These are phyloP conservation scores for Sminthurides aquaticus DNA, from an alignment of 2,888 invertebrate genomes.

Conservation along the genomic window DNA sequence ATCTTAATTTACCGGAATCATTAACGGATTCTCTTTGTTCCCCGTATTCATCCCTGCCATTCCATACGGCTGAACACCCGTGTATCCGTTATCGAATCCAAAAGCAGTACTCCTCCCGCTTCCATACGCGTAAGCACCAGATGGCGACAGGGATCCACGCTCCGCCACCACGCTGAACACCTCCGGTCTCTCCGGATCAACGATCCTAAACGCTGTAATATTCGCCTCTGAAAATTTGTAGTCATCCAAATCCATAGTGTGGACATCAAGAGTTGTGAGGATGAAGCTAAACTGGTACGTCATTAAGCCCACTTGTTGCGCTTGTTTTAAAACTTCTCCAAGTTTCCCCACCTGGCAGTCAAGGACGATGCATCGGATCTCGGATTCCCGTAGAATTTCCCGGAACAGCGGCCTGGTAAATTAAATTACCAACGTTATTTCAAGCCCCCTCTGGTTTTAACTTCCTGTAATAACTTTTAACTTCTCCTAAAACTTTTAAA, in stretches of 20 bases:
- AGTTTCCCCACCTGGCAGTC: slow-evolving; percentile 82
- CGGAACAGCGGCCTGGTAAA: slow-evolving; percentile 67
- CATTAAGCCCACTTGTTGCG: slow-evolving; percentile 94
- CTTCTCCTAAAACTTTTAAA: no score
- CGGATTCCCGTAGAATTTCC: slow-evolving; percentile 50
- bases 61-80: no score
- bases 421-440: slow-evolving; percentile 1
- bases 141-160: no score
- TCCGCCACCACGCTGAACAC: slow-evolving; percentile 69
- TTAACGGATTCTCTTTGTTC: no score
- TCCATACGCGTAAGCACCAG: no score
- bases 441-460: no score
- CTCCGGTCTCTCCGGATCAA: slow-evolving; percentile 74
- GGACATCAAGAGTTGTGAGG: slow-evolving; percentile 85
- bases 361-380: slow-evolving; percentile 78
- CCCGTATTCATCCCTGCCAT: no score
- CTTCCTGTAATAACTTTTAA: no score
- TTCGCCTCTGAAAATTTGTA: slow-evolving; percentile 93
- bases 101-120: no score
- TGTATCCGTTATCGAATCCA: no score
- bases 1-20: no score
- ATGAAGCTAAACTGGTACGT: slow-evolving; percentile 89
- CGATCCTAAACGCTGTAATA: slow-evolving; percentile 82
- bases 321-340: slow-evolving; percentile 78
- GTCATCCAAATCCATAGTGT: slow-evolving; percentile 83